Evolutionary conservation across 2,888 invertebrate species (phyloP).

Genomic region (Apodemia mormo): DNA sequence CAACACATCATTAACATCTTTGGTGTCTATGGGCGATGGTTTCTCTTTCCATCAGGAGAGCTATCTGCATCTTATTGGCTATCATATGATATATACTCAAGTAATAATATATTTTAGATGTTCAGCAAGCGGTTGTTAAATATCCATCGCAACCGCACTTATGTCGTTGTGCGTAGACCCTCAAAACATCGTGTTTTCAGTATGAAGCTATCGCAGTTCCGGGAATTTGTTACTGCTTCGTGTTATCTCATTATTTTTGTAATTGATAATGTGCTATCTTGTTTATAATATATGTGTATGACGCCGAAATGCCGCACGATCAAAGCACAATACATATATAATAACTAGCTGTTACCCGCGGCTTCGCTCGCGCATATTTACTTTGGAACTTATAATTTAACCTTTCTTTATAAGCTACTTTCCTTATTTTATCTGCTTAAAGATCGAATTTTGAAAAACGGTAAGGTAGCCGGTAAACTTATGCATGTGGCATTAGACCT

Average conservation of each 20-base stretch:
- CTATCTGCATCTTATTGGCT: neutral
- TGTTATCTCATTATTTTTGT: conserved; percentile 10
- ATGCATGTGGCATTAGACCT: too few species aligned
- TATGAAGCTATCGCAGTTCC: conserved; percentile 26
- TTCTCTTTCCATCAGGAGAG: too few species aligned
- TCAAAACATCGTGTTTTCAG: neutral
- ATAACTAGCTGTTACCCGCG: too few species aligned
- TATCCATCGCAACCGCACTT: neutral
- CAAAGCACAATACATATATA: too few species aligned
- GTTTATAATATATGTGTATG: neutral
- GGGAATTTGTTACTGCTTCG: conserved; percentile 3
- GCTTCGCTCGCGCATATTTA: too few species aligned
- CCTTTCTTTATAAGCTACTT: too few species aligned
- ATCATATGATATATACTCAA: neutral
- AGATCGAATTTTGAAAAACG: too few species aligned
- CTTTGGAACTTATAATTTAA: too few species aligned
- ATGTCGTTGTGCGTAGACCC: neutral
- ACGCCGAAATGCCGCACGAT: neutral
- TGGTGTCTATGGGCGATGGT: too few species aligned
- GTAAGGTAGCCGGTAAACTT: too few species aligned
- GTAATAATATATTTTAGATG: neutral
- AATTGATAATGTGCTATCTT: conserved; percentile 2
- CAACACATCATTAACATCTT: too few species aligned
- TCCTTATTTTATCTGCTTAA: too few species aligned
- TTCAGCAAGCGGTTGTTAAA: neutral